A percentile compares a stretch with the other conserved stretches of the same genome.
These are phyloP conservation scores for Drosophila anomalata DNA, from an alignment of 2,888 invertebrate genomes.

Conservation along the genomic window DNA sequence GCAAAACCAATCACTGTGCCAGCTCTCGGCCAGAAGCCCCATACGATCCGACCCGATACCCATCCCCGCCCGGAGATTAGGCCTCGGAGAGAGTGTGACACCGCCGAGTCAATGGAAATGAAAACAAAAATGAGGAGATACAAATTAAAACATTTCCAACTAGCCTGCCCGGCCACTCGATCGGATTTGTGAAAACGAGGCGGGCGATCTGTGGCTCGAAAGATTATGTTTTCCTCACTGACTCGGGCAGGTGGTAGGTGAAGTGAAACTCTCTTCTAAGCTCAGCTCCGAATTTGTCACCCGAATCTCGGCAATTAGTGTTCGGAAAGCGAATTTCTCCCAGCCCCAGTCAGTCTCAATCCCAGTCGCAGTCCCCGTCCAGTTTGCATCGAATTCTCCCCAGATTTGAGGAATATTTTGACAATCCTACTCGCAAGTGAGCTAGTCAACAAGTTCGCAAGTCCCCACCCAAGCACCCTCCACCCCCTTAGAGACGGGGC, in stretches of 20 bases:
- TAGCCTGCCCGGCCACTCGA: slow-evolving; percentile 7
- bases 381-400: neutral
- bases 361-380: neutral
- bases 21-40: slow-evolving; percentile 42
- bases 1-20: slow-evolving; percentile 63
- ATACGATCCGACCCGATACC: slow-evolving; percentile 37
- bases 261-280: slow-evolving; percentile 46
- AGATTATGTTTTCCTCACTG: neutral
- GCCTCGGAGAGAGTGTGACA: slow-evolving; percentile 68
- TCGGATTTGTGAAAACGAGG: slow-evolving; percentile 11
- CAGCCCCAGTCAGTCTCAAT: slow-evolving; percentile 1
- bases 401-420: neutral
- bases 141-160: slow-evolving; percentile 70
- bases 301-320: slow-evolving; percentile 17
- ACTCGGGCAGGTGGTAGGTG: slow-evolving; percentile 4
- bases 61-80: slow-evolving; percentile 38
- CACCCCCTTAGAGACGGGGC: neutral
- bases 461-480: slow-evolving; percentile 3
- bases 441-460: slow-evolving; percentile 23
- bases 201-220: neutral
- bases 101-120: slow-evolving; percentile 43
- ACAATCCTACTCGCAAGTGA: neutral
- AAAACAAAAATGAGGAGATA: slow-evolving; percentile 55
- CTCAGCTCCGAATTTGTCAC: slow-evolving; percentile 27
- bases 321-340: slow-evolving; percentile 35